These are phyloP conservation scores for Anastrepha obliqua DNA, from an alignment of 1,140 invertebrate species.

Conservation along the genomic window DNA sequence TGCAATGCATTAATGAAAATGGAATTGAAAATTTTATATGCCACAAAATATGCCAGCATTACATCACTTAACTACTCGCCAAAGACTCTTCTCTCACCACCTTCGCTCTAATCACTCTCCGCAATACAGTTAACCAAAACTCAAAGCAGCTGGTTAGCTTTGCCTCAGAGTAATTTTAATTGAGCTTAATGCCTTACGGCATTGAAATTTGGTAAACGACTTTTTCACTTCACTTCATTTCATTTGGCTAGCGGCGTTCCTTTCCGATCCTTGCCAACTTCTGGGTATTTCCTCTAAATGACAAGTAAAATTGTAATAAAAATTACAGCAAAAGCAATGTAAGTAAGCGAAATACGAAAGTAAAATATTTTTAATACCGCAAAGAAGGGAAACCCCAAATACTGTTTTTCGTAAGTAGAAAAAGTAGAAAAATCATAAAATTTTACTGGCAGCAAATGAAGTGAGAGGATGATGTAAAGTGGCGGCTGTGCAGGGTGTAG, in stretches of 20 bases:
- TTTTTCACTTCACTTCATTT: neutral
- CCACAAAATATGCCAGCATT: neutral
- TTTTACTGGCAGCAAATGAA: no score
- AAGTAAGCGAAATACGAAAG: no score
- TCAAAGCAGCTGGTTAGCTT: neutral
- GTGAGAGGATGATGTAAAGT: no score
- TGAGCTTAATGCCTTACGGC: neutral
- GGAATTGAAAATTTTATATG: slow-evolving; percentile 7
- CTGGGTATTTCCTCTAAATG: neutral
- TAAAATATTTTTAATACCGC: no score
- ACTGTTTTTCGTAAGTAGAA: no score
- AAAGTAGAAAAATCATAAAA: no score
- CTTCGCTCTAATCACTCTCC: neutral
- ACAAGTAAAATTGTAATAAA: neutral
- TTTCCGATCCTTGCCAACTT: neutral
- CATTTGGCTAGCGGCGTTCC: neutral
- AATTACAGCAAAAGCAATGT: neutral
- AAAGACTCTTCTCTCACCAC: neutral
- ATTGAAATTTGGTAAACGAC: slow-evolving; percentile 8
- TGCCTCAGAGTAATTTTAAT: slow-evolving; percentile 15
- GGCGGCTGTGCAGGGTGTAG: no score
- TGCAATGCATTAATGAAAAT: neutral
- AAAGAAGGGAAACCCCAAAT: no score
- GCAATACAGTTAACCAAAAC: neutral
- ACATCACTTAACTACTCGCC: neutral